Percentiles rank a stretch among this genome's conserved stretches.
phyloP scores from a whole-genome alignment of 2,797 vertebrate genomes.

The Sphenopsis melanotis region DNA sequence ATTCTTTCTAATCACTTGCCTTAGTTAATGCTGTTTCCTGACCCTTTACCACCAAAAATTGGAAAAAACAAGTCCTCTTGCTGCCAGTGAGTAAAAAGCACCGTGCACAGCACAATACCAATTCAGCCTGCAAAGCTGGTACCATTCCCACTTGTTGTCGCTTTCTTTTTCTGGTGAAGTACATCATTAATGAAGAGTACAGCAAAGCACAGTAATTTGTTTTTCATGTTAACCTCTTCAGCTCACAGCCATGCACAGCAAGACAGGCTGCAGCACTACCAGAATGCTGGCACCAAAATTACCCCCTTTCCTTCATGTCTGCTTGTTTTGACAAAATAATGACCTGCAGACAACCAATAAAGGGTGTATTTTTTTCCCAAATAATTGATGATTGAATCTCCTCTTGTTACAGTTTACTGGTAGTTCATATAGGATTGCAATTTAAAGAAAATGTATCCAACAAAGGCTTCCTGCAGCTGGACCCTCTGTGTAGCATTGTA shows the following conservation, averaged over 20 bases:
- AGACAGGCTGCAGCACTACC: background rate
- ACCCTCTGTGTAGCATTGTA: background rate
- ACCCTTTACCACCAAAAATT: conserved; percentile 38
- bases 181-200: conserved; percentile 31
- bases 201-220: conserved; percentile 24
- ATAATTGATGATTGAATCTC: background rate
- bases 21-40: conserved; percentile 25
- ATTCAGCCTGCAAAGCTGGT: conserved; percentile 1
- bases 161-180: background rate
- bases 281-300: background rate
- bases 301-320: background rate
- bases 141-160: background rate
- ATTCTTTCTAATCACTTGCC: conserved; percentile 36
- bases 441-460: background rate
- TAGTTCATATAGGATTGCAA: background rate
- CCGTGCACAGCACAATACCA: conserved; percentile 19
- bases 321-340: background rate
- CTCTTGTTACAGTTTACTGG: background rate
- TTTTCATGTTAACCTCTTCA: conserved; percentile 47
- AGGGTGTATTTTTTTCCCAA: background rate
- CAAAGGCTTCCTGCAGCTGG: background rate
- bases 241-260: background rate
- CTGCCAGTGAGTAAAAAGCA: conserved; percentile 15
- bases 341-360: background rate
- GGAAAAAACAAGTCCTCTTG: conserved; percentile 44